phyloP scores from a whole-genome alignment of 2,113 vertebrate species.

The Trochalopteron elliotii region DNA sequence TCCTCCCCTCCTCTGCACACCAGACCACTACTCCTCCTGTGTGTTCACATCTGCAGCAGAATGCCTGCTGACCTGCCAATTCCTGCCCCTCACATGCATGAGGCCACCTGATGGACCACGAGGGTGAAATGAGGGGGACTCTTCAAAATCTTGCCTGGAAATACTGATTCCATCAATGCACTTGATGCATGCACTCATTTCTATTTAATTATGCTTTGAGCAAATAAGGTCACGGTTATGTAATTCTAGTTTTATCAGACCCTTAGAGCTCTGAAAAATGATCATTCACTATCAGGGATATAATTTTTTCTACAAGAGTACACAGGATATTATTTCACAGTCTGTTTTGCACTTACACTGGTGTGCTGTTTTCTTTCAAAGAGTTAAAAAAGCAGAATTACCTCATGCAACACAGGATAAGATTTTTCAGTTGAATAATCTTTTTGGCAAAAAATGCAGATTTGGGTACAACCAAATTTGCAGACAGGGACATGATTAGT shows the following conservation, averaged over 20 bases:
- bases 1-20: background rate
- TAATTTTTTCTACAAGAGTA: background rate
- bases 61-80: accelerated
- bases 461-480: background rate
- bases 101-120: background rate
- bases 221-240: background rate
- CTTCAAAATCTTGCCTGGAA: background rate
- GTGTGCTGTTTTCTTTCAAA: background rate
- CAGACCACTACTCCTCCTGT: background rate
- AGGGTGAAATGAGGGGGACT: background rate
- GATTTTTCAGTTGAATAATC: background rate
- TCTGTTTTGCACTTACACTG: background rate
- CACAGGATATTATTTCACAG: background rate
- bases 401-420: background rate
- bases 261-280: background rate
- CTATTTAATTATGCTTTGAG: background rate
- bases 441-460: background rate
- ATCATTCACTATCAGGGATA: background rate
- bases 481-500: background rate
- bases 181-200: background rate
- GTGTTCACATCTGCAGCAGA: background rate
- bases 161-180: background rate
- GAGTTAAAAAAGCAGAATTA: background rate
- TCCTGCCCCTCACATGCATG: background rate
- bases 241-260: background rate